Conservation (phyloP, 2,113 vertebrate species). For the Electrona antarctica region DNA sequence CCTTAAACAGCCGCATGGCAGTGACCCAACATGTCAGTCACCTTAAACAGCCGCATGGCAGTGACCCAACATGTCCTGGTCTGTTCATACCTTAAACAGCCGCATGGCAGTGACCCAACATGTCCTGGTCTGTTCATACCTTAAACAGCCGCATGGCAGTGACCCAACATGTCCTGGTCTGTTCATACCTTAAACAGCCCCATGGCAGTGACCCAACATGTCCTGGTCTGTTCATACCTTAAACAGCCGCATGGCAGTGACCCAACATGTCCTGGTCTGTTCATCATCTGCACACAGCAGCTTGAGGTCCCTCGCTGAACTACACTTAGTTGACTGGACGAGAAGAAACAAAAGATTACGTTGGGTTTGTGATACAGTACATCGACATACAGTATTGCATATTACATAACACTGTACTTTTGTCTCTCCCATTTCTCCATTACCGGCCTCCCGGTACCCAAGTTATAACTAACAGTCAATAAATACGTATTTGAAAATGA, state of each 20-base stretch:
- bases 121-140: constrained; percentile 90
- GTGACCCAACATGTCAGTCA: constrained; percentile 97
- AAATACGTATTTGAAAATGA: neutral
- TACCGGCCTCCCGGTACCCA: neutral
- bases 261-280: constrained; percentile 93
- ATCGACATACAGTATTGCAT: constrained; percentile 1
- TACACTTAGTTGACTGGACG: constrained; percentile 88
- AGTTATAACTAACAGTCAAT: neutral
- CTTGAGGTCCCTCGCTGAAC: constrained; percentile 91
- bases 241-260: too few relatives aligned
- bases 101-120: constrained; percentile 98
- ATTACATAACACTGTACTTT: constrained; percentile 6
- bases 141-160: too few relatives aligned
- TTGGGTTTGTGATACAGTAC: constrained; percentile 23
- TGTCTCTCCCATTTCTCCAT: neutral
- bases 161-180: constrained; percentile 94
- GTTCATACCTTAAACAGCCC: too few relatives aligned
- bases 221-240: constrained; percentile 92
- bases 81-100: too few relatives aligned
- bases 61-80: constrained; percentile 96
- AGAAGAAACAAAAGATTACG: constrained; percentile 28
- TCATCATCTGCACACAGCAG: constrained; percentile 96
- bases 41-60: too few relatives aligned
- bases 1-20: too few relatives aligned
- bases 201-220: constrained; percentile 97